phyloP scores from a whole-genome alignment of 2,113 vertebrate species.

The Muscicapa adusta region DNA sequence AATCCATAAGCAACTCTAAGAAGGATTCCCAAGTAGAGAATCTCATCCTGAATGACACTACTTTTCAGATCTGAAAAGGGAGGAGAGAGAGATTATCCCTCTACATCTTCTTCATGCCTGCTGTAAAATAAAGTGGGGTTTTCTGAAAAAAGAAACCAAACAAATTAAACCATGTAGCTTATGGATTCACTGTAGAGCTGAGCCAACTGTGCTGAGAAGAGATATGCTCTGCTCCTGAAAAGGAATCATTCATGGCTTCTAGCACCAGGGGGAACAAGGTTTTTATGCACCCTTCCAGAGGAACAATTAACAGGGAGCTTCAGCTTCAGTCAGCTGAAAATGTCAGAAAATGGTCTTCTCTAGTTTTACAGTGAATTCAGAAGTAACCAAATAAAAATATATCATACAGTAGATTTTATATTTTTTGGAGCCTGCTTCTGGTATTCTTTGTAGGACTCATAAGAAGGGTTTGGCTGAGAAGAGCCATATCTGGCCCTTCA shows the following conservation, averaged over 20 bases:
- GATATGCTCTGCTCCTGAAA: neutral
- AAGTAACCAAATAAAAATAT: neutral
- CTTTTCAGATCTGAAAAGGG: neutral
- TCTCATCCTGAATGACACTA: neutral
- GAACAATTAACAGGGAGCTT: neutral
- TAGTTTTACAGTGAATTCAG: neutral
- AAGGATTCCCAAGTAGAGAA: conserved; percentile 16
- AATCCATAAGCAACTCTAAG: neutral
- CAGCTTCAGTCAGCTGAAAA: neutral
- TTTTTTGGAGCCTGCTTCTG: neutral
- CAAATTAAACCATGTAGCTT: neutral
- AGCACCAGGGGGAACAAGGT: neutral
- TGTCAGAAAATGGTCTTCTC: neutral
- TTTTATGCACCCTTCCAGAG: neutral
- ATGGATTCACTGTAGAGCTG: neutral
- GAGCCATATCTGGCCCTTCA: neutral
- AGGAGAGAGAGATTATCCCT: conserved; percentile 14
- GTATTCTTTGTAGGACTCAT: neutral
- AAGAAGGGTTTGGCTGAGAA: neutral
- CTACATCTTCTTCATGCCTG: neutral
- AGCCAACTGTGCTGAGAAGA: neutral
- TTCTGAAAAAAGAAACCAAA: neutral
- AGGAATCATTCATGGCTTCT: neutral
- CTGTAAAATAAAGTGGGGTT: neutral
- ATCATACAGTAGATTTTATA: neutral